A percentile compares a stretch with the other conserved stretches of the same genome.
These are phyloP conservation scores for Orussus abietinus DNA, from an alignment of 1,140 invertebrate species.

Conservation along the genomic window DNA sequence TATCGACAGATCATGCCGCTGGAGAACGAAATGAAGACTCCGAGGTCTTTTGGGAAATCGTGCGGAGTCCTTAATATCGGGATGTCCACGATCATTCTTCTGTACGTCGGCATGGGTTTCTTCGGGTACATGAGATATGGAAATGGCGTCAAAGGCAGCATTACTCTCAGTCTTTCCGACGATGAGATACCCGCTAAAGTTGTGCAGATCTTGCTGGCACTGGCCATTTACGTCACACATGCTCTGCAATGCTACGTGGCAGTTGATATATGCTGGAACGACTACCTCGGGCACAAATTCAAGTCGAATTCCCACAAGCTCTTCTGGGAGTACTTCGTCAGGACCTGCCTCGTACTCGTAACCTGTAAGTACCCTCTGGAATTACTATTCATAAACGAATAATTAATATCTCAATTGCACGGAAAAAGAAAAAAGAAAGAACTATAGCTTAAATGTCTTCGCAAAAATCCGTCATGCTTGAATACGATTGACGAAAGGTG, in stretches of 20 bases:
- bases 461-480: too few relatives aligned
- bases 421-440: too few relatives aligned
- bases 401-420: too few relatives aligned
- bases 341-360: constrained; percentile 65
- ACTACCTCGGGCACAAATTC: constrained; percentile 50
- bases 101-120: constrained; percentile 74
- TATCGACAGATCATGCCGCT: constrained; percentile 71
- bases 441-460: too few relatives aligned
- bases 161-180: constrained; percentile 65
- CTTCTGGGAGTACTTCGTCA: constrained; percentile 66
- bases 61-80: constrained; percentile 74
- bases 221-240: constrained; percentile 81
- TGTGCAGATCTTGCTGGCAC: constrained; percentile 72
- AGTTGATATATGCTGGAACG: constrained; percentile 82
- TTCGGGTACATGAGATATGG: constrained; percentile 79
- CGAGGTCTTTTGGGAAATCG: constrained; percentile 63
- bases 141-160: constrained; percentile 58
- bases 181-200: constrained; percentile 64
- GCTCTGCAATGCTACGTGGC: constrained; percentile 86
- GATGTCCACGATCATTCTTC: constrained; percentile 67
- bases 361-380: constrained; percentile 68
- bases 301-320: constrained; percentile 38
- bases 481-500: too few relatives aligned
- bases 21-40: constrained; percentile 82
- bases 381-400: too few relatives aligned